A percentile compares a stretch with the other conserved stretches of the same genome.
Conservation (phyloP, 2,113 vertebrate species). For the Cariama cristata region DNA sequence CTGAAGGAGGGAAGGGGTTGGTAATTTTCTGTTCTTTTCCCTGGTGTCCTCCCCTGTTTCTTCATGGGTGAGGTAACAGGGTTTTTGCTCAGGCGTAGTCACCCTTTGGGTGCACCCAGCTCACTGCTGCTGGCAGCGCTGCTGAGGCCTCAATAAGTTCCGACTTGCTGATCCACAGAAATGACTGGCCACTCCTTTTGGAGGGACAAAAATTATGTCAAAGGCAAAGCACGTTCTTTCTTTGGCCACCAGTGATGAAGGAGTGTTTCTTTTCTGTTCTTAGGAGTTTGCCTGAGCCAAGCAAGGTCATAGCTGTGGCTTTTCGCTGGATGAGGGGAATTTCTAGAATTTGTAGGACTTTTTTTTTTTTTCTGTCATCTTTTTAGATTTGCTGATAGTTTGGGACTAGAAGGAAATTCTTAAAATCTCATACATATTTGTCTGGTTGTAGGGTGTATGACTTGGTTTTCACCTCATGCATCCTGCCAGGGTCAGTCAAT, state of each 20-base stretch:
- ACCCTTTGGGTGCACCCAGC: background rate
- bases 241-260: background rate
- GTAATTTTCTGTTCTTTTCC: background rate
- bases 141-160: background rate
- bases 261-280: background rate
- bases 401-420: constrained; percentile 36
- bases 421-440: constrained; percentile 26
- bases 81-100: background rate
- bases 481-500: constrained; percentile 34
- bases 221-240: background rate
- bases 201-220: background rate
- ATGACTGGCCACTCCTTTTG: background rate
- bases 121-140: background rate
- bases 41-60: background rate
- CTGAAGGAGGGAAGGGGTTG: background rate
- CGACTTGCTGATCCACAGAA: background rate
- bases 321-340: background rate
- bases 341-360: background rate
- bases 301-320: constrained; percentile 33
- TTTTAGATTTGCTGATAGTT: constrained; percentile 19
- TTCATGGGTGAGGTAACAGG: background rate
- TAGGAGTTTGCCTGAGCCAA: background rate
- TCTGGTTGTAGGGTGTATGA: background rate
- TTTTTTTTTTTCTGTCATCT: background rate
- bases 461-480: constrained; percentile 18